Percentiles rank a stretch among this genome's conserved stretches.
Evolutionary conservation across 2,888 invertebrate genomes (phyloP).

Genomic region (Diaperis boleti): DNA sequence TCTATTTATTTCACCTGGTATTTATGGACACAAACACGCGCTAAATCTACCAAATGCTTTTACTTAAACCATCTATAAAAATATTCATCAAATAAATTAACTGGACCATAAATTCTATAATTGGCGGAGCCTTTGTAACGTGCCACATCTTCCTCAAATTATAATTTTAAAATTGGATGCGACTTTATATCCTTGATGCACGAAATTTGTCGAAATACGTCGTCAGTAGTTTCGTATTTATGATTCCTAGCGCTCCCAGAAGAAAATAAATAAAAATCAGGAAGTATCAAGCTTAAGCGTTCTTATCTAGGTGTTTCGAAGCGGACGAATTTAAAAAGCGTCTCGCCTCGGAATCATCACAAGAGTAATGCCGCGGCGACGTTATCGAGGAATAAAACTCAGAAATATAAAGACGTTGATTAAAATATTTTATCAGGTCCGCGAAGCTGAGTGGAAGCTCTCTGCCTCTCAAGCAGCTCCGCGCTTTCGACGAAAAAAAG

Average conservation of each 20-base stretch:
- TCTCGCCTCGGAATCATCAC: slow-evolving; percentile 29
- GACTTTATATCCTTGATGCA: background rate
- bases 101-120: too few relatives aligned
- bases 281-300: slow-evolving; percentile 17
- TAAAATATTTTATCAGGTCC: slow-evolving; percentile 62
- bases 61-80: too few relatives aligned
- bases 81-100: too few relatives aligned
- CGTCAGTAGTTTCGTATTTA: background rate
- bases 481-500: slow-evolving; percentile 52
- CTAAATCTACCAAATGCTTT: too few relatives aligned
- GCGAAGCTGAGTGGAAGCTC: slow-evolving; percentile 55
- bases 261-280: slow-evolving; percentile 29
- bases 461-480: slow-evolving; percentile 55
- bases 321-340: slow-evolving; percentile 26
- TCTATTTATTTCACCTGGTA: too few relatives aligned
- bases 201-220: background rate
- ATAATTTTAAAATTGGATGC: background rate
- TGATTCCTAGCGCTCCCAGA: slow-evolving; percentile 11
- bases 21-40: too few relatives aligned
- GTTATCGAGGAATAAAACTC: slow-evolving; percentile 54
- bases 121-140: background rate
- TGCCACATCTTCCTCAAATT: background rate
- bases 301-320: slow-evolving; percentile 30
- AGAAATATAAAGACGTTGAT: slow-evolving; percentile 60
- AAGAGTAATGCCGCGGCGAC: slow-evolving; percentile 50